These are phyloP conservation scores for Centropus unirufus DNA, from an alignment of 2,113 vertebrate genomes.

Conservation along the genomic window DNA sequence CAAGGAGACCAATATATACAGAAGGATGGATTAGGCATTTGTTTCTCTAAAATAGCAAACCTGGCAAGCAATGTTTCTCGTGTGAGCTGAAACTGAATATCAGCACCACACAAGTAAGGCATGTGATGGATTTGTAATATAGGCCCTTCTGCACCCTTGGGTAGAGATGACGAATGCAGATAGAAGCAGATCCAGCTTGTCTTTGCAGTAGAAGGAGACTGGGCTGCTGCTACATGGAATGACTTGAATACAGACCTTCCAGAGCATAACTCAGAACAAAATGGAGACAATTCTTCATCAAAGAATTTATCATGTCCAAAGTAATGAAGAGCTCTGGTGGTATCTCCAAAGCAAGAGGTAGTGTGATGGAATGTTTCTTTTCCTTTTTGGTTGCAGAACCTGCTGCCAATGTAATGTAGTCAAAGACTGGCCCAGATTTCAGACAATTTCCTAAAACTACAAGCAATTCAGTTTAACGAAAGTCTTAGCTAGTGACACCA, in stretches of 20 bases:
- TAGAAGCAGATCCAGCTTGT: neutral
- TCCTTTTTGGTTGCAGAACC: neutral
- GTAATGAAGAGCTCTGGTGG: neutral
- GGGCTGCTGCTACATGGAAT: neutral
- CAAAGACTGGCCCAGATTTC: neutral
- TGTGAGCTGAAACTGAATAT: neutral
- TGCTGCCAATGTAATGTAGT: fast-evolving
- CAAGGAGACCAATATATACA: neutral
- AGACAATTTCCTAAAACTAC: neutral
- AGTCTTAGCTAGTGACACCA: neutral
- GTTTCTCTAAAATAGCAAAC: neutral
- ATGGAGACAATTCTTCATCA: neutral
- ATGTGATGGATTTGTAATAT: fast-evolving
- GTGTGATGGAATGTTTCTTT: neutral
- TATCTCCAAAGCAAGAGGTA: neutral
- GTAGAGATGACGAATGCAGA: neutral
- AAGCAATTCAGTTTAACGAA: neutral
- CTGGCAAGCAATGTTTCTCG: neutral
- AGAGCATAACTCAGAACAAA: neutral
- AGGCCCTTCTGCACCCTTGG: neutral
- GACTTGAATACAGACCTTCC: neutral
- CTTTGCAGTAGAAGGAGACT: neutral
- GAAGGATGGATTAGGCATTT: neutral
- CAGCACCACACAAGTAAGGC: neutral
- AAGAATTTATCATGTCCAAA: neutral